These are phyloP conservation scores for Aurelia sp. DNA, from an alignment of 30 jellyfish, hydroid and myxozoan species.

Conservation along the genomic window DNA sequence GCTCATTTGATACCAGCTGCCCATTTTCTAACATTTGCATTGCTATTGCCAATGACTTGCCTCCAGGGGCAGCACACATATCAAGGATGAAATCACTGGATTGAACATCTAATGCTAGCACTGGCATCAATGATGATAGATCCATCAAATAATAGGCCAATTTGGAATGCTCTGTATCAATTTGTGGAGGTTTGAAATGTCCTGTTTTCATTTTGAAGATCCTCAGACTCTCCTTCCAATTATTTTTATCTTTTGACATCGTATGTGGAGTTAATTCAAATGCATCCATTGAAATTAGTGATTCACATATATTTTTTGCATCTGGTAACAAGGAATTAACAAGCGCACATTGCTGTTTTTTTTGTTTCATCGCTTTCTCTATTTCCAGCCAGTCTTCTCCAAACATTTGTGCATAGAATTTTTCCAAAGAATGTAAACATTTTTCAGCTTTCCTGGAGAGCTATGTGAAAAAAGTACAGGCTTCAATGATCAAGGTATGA, in stretches of 20 bases:
- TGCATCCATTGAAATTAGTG: not conserved
- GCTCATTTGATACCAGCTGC: conserved; percentile 67
- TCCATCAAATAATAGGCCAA: conserved; percentile 71
- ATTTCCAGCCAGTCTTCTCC: conserved; percentile 38
- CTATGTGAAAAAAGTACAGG: not conserved
- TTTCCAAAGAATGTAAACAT: conserved; percentile 11
- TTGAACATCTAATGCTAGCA: conserved; percentile 51
- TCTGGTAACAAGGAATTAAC: conserved; percentile 9
- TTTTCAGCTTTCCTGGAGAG: conserved; percentile 17
- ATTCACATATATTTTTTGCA: not conserved
- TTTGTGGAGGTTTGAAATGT: conserved; percentile 7
- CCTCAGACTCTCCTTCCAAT: not conserved
- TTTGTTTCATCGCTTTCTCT: not conserved
- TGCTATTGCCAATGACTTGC: conserved; percentile 69
- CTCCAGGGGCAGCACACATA: conserved; percentile 91
- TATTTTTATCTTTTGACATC: not conserved
- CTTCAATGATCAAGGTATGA: too few species aligned
- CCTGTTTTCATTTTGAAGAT: not conserved
- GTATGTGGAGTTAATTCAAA: not conserved
- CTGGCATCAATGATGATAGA: conserved; percentile 75
- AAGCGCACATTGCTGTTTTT: conserved; percentile 35
- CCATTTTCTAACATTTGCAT: conserved; percentile 51
- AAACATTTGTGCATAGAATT: conserved; percentile 13
- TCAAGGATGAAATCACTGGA: conserved; percentile 69
- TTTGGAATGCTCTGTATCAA: not conserved